These are phyloP conservation scores for Dryobotodes eremita DNA, from an alignment of 2,888 invertebrate genomes.

Conservation along the genomic window DNA sequence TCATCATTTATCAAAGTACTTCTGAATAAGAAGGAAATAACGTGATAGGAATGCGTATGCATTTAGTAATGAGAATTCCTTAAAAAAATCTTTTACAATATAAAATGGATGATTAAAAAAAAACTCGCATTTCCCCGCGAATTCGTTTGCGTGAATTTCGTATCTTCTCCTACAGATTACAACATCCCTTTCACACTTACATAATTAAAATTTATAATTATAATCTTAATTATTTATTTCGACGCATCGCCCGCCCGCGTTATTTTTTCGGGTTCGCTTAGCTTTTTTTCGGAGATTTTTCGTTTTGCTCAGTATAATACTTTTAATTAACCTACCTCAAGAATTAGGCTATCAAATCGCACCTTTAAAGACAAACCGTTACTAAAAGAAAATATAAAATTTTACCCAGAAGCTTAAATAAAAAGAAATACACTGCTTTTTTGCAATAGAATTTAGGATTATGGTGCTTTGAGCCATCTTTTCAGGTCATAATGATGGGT, in stretches of 20 bases:
- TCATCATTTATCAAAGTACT: background rate
- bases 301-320: too few species aligned
- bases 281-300: background rate
- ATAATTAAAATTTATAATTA: background rate
- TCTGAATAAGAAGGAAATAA: background rate
- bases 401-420: too few species aligned
- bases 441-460: too few species aligned
- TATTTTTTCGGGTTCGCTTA: background rate
- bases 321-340: background rate
- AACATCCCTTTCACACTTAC: background rate
- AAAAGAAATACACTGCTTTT: too few species aligned
- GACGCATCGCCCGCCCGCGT: background rate
- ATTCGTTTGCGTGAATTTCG: background rate
- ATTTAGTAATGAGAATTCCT: background rate
- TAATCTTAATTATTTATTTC: background rate
- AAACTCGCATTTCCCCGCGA: background rate
- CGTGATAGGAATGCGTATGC: too few species aligned
- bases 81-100: background rate
- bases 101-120: background rate
- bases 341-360: background rate
- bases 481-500: too few species aligned
- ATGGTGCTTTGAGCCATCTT: too few species aligned
- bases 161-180: background rate
- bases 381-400: too few species aligned
- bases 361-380: too few species aligned